Base-by-base conservation (phyloP, 2,113 vertebrate genomes). In the Todiramphus chloris region DNA sequence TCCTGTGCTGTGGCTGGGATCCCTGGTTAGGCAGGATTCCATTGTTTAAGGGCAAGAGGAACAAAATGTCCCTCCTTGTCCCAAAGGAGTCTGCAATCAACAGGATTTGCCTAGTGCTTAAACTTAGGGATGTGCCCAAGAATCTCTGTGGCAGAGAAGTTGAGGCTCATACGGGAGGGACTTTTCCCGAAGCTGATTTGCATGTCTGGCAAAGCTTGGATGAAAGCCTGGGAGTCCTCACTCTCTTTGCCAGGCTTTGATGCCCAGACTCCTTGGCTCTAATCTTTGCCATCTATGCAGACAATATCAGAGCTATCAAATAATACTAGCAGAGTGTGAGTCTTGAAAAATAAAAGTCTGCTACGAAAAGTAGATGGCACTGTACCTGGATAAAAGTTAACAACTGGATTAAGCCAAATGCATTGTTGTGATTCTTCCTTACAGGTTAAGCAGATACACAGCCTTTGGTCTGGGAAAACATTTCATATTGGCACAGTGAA, bases 11-110 rank as follows among this genome's bases (percentile, higher is more conserved):
- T 0, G 15, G 53, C 88, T 68, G 80, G 51, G 27, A 74, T 67
- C 85, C 83, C 88, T 77, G 69, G 83, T 90, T 63, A 75, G 90
- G 92, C 76, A 68, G 60, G 95, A 90, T 93, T 95, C 85, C 82
- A 55, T 43, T 1, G 6, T 95, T 87, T 69, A 63, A 96, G 85
- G 92, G 86, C 83, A 74, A 73, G 60, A 37, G n/a, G 88, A 89
- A 96, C 76, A 87, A 63, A 96, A 94, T 56, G 76, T 86, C 83
- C 83, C 72, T 74, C 55, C 79, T 70, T 69, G 44, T 94, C 85
- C 80, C 20, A 39, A 39, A 93, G 81, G 70, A 87, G 46, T 16
- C 53, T 68, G 83, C 80, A 83, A 53, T 87, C 64, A 59, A 35
- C 1, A 1, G 80, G 73, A 91, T 96, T 96, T 97, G 91, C 83